Evolutionary conservation across 2,113 vertebrate species (phyloP), one percentile per base, ranked within the genome.

Genomic region (Zosterops borbonicus): DNA sequence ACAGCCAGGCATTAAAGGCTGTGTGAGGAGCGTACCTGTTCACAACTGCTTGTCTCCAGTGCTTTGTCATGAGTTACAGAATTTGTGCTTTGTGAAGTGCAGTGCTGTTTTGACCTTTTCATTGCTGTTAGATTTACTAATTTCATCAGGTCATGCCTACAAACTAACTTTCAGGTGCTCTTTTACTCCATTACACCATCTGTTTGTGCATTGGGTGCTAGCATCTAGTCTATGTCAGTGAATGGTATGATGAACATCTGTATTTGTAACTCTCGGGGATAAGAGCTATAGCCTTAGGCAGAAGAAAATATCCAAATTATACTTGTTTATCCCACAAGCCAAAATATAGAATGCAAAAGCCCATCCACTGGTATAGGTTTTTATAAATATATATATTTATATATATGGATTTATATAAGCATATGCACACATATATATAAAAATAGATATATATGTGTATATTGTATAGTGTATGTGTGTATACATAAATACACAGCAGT

Each of bases 141-240:
- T 91, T 92, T 90, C 60, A 87, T 81, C 71, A 74, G 46, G 63
- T 80, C 53, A 89, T 83, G 46, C 67, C 52, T 86, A 56, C 47
- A 71, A 87, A 87, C 76, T 56, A 49, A 91, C 47, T 87, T 92
- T 64, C 89, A 96, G 95, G 91, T 97, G 90, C 92, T 95, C 47
- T 81, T 83, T 89, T 92, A 81, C 47, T 82, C 69, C 76, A 77
- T 77, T 50, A 63, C 84, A 47, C 67, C 62, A 62, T 78, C 27
- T 83, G 46, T 88, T 94, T 79, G 59, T 87, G 74, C 83, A 39
- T n/a, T 85, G 62, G 87, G 93, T 92, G 92, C 95, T 95, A 95
- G 89, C 74, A 41, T 31, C 64, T 4, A 53, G 64, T 76, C 33
- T 89, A 18, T 86, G 64, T 70, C 91, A 89, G 67, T 93, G 95